Evolutionary conservation across 1,140 invertebrate species (phyloP).

Genomic region (Hestina assimilis): DNA sequence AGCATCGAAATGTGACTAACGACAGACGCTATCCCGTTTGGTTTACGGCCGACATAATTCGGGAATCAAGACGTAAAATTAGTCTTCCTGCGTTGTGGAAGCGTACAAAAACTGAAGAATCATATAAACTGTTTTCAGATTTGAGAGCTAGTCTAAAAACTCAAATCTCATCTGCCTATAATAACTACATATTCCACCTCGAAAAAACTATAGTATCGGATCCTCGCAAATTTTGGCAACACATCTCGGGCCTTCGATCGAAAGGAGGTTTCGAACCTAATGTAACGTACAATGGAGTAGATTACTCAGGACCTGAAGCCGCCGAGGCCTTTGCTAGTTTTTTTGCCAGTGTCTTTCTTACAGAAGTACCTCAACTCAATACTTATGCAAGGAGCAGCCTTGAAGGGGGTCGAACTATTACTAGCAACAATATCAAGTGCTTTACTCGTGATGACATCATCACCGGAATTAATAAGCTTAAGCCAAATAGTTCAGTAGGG

Average conservation of each 20-base stretch:
- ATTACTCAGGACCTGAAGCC: neutral
- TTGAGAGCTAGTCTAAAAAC: neutral
- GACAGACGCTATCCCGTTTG: constrained; percentile 4
- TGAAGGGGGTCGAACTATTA: neutral
- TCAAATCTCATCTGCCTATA: neutral
- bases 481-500: constrained; percentile 4
- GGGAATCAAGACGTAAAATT: neutral
- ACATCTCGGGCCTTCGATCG: constrained; percentile 7
- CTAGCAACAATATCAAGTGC: neutral
- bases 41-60: constrained; percentile 5
- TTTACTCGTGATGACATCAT: neutral
- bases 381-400: neutral
- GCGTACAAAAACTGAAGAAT: neutral
- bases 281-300: neutral
- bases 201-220: neutral
- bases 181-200: neutral
- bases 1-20: neutral
- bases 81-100: neutral
- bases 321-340: constrained; percentile 5
- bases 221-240: neutral
- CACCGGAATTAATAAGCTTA: constrained; percentile 5
- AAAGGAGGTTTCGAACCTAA: constrained; percentile 6
- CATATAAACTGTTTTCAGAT: neutral
- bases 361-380: neutral
- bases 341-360: constrained; percentile 7